Evolutionary conservation across 2,888 invertebrate genomes (phyloP).

Genomic region (Mylabris sibirica): DNA sequence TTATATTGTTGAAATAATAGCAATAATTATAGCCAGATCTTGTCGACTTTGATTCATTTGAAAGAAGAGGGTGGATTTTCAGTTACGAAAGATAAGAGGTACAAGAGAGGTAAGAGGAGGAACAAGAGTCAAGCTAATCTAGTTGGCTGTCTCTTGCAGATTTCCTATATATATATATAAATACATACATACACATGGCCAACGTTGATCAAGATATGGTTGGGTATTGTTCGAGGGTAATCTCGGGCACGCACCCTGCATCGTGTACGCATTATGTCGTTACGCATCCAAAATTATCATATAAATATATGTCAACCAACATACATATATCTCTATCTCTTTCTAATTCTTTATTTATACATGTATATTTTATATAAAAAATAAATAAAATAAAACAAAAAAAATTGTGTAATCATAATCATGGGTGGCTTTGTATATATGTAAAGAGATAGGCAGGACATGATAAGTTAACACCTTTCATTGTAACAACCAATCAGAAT

Average conservation of each 20-base stretch:
- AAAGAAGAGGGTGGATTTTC: not conserved
- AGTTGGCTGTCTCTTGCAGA: slow-evolving; percentile 38
- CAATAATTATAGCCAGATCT: not conserved
- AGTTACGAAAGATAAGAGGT: not conserved
- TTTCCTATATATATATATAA: slow-evolving; percentile 20
- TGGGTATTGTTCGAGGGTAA: slow-evolving; percentile 55
- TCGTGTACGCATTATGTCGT: slow-evolving; percentile 43
- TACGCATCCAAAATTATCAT: slow-evolving; percentile 48
- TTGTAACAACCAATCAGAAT: not conserved
- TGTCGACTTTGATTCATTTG: not conserved
- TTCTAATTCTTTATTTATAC: not conserved
- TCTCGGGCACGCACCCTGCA: slow-evolving; percentile 57
- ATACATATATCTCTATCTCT: not conserved
- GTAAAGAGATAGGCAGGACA: not conserved
- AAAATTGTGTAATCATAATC: not conserved
- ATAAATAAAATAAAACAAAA: not conserved
- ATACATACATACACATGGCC: slow-evolving; percentile 40
- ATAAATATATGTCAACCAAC: slow-evolving; percentile 50
- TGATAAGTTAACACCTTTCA: slow-evolving; percentile 13
- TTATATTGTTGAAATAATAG: too few species aligned
- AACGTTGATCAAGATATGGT: slow-evolving; percentile 55
- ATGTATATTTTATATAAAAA: not conserved
- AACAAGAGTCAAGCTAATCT: slow-evolving; percentile 26
- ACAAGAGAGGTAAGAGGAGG: not conserved
- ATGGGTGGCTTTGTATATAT: not conserved